Base-by-base conservation (phyloP, 2,888 invertebrate species). In the Metalampra italica region DNA sequence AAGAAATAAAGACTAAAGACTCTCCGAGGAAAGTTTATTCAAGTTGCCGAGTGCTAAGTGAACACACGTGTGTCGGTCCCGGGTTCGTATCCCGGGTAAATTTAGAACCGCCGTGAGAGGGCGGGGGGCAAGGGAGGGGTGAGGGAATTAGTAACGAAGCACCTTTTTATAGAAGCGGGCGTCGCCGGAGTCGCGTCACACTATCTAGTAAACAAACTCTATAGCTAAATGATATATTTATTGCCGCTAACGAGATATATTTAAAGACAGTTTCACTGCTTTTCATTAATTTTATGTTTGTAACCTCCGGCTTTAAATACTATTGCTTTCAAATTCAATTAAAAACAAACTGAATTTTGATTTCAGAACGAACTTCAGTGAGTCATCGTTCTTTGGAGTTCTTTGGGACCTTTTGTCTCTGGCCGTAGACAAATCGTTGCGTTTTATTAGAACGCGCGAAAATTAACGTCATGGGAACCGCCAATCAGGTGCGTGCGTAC, bases 391-490 rank as follows among this genome's bases (percentile, higher is more conserved):
- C 55, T 7, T n/a, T n/a, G n/a, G n/a, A n/a, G n/a, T n/a, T n/a
- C 2, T 29, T 42, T 42, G n/a, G 13, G n/a, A 30, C 13, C 43
- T 22, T 32, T 13, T 32, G 50, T 61, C 59, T 58, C 47, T 44
- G 53, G 48, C 62, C 61, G 70, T 71, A 73, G 75, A 74, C 71
- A 71, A 75, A 67, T 32, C 7, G 29, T n/a, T 29, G 12, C 39
- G 30, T 34, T 47, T 43, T 45, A 43, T 48, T 47, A 39, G 69
- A 64, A 74, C 69, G 73, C 74, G 86, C 75, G 81, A 87, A 89
- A 88, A 89, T 88, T 86, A 88, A 75, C 73, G 74, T 74, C 87
- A 79, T 87, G 88, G 84, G 88, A 88, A 88, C 85, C 80, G 80
- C 82, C 82, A 83, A 84, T 87, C 71, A 79, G 73, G 60, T 64